Base-by-base conservation (phyloP, 2,113 vertebrate genomes). In the Lates calcarifer region DNA sequence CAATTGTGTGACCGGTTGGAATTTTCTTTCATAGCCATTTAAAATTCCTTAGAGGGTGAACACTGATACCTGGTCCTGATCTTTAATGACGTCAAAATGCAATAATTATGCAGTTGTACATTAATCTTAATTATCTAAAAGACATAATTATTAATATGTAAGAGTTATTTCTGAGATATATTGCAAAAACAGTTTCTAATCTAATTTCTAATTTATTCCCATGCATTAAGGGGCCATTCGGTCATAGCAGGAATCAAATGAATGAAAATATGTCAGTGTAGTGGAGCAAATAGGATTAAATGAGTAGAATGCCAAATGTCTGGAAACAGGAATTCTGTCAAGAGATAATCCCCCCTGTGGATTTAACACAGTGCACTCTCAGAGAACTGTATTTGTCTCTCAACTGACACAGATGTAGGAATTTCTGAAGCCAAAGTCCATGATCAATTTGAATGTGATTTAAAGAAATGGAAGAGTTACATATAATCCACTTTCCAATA, bases 231-330 rank as follows among this genome's bases (percentile, higher is more conserved):
- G 89, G 92, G 92, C 93, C 93, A 77, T 92, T 89, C 84, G 85
- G 81, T 93, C 93, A 85, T 91, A 94, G 85, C 91, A 94, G 90
- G 90, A 95, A 95, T 95, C 92, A 96, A 96, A 95, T 82, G 93
- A 92, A 89, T 94, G 94, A 95, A 96, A 90, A 95, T 94, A 92
- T 93, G 94, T 94, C 95, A 95, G 95, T 94, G 95, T 94, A 95
- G 93, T 94, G 95, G 94, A 95, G 95, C 92, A 96, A 97, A 97
- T 97, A 95, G 96, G 96, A 97, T 98, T 96, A 98, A 87, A 82
- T 89, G 68, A 90, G 93, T 90, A 93, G 92, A 87, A 81, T 92
- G 95, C 95, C 93, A 94, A 94, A 91, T 92, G 94, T 94, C 94
- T 96, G 93, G 92, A 93, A 95, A 88, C 87, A 87, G 93, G 92